phyloP scores from a whole-genome alignment of 2,113 vertebrate genomes.

The Macrotus californicus region DNA sequence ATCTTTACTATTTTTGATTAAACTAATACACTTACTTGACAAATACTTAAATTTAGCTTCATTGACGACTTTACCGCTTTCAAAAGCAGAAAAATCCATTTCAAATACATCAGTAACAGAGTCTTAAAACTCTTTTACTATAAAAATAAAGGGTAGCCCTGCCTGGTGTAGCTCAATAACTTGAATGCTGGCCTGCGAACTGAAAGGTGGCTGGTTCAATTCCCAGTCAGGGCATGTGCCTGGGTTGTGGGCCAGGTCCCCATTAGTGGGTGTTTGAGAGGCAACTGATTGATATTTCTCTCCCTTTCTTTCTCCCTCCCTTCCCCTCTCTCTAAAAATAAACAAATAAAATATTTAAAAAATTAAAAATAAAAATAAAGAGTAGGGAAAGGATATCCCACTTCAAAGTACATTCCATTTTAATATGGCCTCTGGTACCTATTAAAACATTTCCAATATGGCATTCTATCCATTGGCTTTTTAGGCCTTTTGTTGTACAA shows the following conservation, averaged over 20 bases:
- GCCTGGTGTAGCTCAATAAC: no score
- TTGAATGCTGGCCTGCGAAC: no score
- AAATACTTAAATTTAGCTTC: neutral
- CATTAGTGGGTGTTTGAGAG: no score
- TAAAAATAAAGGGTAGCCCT: neutral
- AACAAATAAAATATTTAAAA: no score
- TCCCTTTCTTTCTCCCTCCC: no score
- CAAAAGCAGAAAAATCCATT: neutral
- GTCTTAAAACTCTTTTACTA: neutral
- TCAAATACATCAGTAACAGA: neutral
- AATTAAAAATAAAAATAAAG: neutral
- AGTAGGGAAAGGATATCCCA: neutral
- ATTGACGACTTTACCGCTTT: neutral
- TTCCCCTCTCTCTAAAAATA: no score
- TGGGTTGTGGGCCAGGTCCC: no score
- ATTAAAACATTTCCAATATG: neutral
- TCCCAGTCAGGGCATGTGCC: no score
- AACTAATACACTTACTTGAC: neutral
- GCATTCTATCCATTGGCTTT: neutral
- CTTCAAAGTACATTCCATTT: neutral
- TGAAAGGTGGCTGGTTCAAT: no score
- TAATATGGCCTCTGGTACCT: neutral
- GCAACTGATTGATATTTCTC: no score
- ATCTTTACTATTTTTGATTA: neutral
- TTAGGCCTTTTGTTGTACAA: neutral